phyloP scores from a whole-genome alignment of 2,888 invertebrate genomes.

The Eucera pruinosa region DNA sequence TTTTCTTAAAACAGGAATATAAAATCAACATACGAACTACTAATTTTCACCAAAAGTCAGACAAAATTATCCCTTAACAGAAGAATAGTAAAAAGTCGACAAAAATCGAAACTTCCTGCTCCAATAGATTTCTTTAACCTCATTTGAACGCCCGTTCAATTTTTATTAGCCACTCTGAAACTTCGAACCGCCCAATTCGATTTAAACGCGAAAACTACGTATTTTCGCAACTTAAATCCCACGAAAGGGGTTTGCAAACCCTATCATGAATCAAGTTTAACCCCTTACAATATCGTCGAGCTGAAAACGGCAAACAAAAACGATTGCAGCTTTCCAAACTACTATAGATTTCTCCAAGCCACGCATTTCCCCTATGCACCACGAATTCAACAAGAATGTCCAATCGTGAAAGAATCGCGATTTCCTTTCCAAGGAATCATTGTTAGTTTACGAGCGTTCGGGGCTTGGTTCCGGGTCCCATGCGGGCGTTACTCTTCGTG shows the following conservation, averaged over 20 bases:
- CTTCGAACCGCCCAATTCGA: background rate
- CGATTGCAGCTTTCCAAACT: slow-evolving; percentile 4
- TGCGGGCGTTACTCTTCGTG: background rate
- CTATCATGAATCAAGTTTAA: slow-evolving; percentile 15
- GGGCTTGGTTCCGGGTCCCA: background rate
- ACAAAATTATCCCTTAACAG: too few species aligned
- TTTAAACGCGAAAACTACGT: background rate
- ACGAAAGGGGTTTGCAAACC: too few species aligned
- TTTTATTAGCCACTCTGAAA: background rate
- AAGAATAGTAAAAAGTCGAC: background rate
- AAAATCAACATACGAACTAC: too few species aligned
- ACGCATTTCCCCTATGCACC: background rate
- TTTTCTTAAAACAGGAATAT: too few species aligned
- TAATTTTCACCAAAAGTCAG: too few species aligned
- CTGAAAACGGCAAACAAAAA: background rate
- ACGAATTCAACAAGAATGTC: background rate
- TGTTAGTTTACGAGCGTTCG: slow-evolving; percentile 49
- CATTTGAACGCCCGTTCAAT: background rate
- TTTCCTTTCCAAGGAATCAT: slow-evolving; percentile 22
- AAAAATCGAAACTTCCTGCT: background rate
- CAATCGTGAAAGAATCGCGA: background rate
- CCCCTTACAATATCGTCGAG: background rate
- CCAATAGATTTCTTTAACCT: background rate
- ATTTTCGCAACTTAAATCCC: background rate
- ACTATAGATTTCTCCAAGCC: slow-evolving; percentile 12